phyloP scores from a whole-genome alignment of 35 echinoderm and acorn worm species.

The Eucidaris tribuloides region DNA sequence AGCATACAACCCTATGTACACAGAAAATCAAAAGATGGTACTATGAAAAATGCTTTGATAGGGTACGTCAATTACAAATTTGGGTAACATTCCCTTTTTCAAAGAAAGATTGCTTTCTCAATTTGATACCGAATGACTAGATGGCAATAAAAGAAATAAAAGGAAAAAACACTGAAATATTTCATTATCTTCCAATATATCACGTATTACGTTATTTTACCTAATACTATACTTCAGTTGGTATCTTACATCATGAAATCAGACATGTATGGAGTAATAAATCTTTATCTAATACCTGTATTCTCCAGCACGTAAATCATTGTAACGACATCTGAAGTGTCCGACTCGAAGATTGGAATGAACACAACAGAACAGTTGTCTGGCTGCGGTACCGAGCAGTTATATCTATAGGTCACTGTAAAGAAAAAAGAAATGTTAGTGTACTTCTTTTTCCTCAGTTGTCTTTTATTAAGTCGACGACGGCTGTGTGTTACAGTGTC shows the following conservation, averaged over 20 bases:
- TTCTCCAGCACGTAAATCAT: background rate
- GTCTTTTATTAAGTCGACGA: no score
- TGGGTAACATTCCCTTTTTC: no score
- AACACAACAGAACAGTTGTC: slow-evolving; percentile 15
- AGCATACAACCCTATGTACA: no score
- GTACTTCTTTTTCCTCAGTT: no score
- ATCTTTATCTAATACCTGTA: background rate
- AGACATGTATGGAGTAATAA: background rate
- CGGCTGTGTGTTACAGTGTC: no score
- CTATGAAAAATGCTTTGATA: no score
- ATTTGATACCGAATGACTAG: background rate
- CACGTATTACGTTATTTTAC: background rate
- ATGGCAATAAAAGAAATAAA: background rate
- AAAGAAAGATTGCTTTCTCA: background rate
- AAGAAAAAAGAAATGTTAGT: background rate
- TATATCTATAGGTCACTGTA: background rate
- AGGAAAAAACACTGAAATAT: background rate
- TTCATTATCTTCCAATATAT: background rate
- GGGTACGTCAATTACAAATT: no score
- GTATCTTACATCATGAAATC: background rate
- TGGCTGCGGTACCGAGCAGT: background rate
- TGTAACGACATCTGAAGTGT: background rate
- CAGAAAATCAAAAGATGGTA: no score
- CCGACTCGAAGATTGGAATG: background rate
- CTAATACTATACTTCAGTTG: background rate